Evolutionary conservation across 2,113 vertebrate genomes (phyloP).

Genomic region (Myiagra hebetior): DNA sequence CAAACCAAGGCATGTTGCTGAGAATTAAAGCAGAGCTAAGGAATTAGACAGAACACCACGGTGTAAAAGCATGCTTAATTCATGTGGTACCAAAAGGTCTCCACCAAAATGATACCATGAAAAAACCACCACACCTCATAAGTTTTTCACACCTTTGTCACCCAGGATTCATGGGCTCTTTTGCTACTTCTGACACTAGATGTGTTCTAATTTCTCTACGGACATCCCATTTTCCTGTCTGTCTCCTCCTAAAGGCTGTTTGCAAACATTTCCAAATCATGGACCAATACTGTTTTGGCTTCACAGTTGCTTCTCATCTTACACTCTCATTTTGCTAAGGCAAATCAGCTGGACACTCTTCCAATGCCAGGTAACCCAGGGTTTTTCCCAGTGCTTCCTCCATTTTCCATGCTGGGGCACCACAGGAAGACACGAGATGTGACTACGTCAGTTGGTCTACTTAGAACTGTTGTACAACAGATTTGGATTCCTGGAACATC

Average conservation of each 20-base stretch:
- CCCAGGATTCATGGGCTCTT: neutral
- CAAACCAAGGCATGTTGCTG: neutral
- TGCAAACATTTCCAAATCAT: neutral
- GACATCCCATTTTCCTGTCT: neutral
- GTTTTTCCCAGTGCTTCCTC: neutral
- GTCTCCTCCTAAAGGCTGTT: neutral
- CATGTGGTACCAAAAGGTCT: neutral
- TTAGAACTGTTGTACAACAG: neutral
- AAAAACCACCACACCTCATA: neutral
- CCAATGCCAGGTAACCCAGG: neutral
- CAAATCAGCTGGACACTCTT: neutral
- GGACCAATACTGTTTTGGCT: neutral
- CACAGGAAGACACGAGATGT: neutral
- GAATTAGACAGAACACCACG: neutral
- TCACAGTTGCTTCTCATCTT: neutral
- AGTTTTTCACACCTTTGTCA: neutral
- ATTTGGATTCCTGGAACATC: neutral
- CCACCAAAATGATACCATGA: neutral
- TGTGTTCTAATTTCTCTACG: neutral
- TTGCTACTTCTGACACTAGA: neutral
- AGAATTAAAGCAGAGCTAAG: neutral
- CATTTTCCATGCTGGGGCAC: neutral
- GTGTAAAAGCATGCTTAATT: neutral
- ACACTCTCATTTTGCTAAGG: accelerated
- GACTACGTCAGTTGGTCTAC: neutral